Percentiles rank a stretch among this genome's conserved stretches.
Conservation (phyloP, 2,113 vertebrate species). For the Elephantulus edwardii region DNA sequence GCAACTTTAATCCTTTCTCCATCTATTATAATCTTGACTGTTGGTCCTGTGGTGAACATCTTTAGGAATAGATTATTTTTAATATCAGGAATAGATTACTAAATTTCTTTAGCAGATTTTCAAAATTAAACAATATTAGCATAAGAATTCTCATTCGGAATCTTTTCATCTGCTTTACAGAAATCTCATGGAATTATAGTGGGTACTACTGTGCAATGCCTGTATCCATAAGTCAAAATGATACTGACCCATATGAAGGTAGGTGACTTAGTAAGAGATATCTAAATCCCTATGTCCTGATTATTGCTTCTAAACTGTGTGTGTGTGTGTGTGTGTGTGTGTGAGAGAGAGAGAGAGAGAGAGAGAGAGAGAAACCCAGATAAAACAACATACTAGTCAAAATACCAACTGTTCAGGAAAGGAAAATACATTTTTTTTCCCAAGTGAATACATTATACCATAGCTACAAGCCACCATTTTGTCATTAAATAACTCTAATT, state of each 20-base stretch:
- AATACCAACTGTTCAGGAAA: neutral
- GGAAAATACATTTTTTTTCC: slow-evolving; percentile 37
- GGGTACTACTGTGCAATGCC: slow-evolving; percentile 44
- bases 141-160: slow-evolving; percentile 32
- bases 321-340: accelerated
- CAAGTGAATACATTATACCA: slow-evolving; percentile 33
- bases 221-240: neutral
- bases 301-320: neutral
- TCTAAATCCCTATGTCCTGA: neutral
- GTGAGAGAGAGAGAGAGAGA: too few species aligned
- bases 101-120: slow-evolving; percentile 27
- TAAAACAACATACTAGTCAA: neutral
- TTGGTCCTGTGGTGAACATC: too few species aligned
- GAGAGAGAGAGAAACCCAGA: neutral
- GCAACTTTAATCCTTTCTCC: too few species aligned
- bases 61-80: slow-evolving; percentile 49
- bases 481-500: slow-evolving; percentile 40
- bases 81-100: slow-evolving; percentile 38
- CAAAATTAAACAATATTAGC: neutral
- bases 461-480: neutral
- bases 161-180: slow-evolving; percentile 77
- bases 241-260: neutral
- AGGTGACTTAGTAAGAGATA: slow-evolving; percentile 2
- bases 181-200: slow-evolving; percentile 80
- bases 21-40: too few species aligned